Evolutionary conservation across 2,113 vertebrate genomes (phyloP).

Genomic region (Silurus glanis): DNA sequence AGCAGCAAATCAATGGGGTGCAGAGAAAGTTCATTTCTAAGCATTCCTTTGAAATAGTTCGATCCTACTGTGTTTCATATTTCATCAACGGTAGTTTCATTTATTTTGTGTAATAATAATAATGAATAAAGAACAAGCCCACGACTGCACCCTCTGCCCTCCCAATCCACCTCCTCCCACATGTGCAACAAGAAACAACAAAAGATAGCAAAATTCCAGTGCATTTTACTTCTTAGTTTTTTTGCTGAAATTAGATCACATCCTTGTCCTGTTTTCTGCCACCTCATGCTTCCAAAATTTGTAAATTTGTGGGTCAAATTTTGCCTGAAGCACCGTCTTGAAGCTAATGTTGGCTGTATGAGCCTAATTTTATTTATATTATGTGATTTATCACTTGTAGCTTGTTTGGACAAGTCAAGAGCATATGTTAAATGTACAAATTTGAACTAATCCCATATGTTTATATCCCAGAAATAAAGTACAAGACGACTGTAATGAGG

Average conservation of each 20-base stretch:
- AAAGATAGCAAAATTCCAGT: neutral
- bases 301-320: neutral
- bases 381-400: neutral
- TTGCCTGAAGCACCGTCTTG: neutral
- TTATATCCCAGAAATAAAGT: too few relatives aligned
- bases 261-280: neutral
- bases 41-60: too few relatives aligned
- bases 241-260: neutral
- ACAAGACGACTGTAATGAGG: neutral
- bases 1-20: neutral
- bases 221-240: neutral
- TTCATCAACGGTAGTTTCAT: neutral
- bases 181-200: neutral
- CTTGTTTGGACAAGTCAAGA: neutral
- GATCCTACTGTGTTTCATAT: neutral
- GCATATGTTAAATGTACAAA: neutral
- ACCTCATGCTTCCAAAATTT: neutral
- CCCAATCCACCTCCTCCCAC: neutral
- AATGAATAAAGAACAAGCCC: neutral
- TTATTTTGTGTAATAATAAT: neutral
- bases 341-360: neutral
- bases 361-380: neutral
- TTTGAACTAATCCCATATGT: neutral
- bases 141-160: too few relatives aligned
- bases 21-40: neutral